Percentiles rank a stretch among this genome's conserved stretches.
Evolutionary conservation across 92 coral and sea anemone species (phyloP).

Genomic region (Nematostella vectensis): DNA sequence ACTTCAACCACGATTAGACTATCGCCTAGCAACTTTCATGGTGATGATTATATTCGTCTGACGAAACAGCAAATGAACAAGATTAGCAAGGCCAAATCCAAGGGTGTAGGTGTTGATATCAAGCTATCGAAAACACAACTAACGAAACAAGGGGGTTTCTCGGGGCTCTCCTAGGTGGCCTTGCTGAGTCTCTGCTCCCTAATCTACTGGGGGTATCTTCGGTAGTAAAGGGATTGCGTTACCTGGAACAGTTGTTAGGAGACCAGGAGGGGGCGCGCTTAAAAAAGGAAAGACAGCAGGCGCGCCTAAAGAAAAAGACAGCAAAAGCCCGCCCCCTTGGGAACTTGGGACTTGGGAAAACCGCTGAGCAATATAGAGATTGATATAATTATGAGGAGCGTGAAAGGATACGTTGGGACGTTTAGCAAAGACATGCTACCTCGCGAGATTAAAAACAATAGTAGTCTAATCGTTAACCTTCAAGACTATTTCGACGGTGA

Average conservation of each 20-base stretch:
- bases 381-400: not conserved
- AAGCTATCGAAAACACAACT: slow-evolving; percentile 12
- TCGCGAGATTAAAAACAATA: not conserved
- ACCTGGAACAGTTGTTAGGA: not conserved
- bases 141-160: slow-evolving; percentile 3
- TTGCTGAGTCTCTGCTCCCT: slow-evolving; percentile 10
- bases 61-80: slow-evolving; percentile 14
- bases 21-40: not conserved
- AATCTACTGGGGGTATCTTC: not conserved
- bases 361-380: slow-evolving; percentile 2
- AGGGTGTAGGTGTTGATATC: slow-evolving; percentile 13
- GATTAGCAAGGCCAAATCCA: slow-evolving; percentile 10
- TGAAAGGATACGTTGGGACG: not conserved
- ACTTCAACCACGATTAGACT: not conserved
- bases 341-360: not conserved
- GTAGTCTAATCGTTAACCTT: not conserved
- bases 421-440: slow-evolving; percentile 8
- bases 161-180: slow-evolving; percentile 8
- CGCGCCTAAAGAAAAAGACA: slow-evolving; percentile 8
- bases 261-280: not conserved
- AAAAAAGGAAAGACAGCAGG: slow-evolving; percentile 10
- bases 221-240: slow-evolving; percentile 6
- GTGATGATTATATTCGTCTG: slow-evolving; percentile 9
- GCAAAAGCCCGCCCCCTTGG: slow-evolving; percentile 1
- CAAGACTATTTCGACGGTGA: slow-evolving; percentile 3